These are phyloP conservation scores for Neomorphus geoffroyi DNA, from an alignment of 2,797 vertebrate genomes.

Conservation along the genomic window DNA sequence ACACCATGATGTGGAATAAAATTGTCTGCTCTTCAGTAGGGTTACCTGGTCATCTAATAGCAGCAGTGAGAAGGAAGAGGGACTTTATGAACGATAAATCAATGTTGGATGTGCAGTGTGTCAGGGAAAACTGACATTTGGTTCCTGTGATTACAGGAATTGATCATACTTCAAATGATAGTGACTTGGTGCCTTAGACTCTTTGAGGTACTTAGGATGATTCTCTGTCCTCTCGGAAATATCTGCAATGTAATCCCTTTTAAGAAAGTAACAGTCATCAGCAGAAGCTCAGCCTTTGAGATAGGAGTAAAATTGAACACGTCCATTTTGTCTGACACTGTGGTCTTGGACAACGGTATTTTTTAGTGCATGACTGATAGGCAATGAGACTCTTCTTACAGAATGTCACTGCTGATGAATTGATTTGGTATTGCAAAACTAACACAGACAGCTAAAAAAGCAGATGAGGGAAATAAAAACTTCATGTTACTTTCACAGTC, in stretches of 20 bases:
- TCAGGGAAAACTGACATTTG: background rate
- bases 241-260: background rate
- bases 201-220: background rate
- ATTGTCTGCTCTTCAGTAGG: background rate
- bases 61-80: background rate
- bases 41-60: background rate
- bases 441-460: background rate
- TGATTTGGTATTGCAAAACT: background rate
- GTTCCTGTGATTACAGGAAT: constrained; percentile 10
- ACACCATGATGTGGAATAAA: background rate
- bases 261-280: background rate
- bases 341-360: background rate
- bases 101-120: background rate
- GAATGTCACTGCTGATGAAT: background rate
- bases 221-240: background rate
- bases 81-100: background rate
- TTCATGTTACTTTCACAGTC: background rate
- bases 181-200: background rate
- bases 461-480: background rate
- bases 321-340: background rate
- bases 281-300: background rate
- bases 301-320: background rate
- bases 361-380: background rate
- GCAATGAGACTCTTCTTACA: background rate
- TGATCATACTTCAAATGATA: background rate